Evolutionary conservation across 1,140 invertebrate genomes (phyloP), one percentile per base, ranked within the genome.

Genomic region (Cardiocondyla obscurior): DNA sequence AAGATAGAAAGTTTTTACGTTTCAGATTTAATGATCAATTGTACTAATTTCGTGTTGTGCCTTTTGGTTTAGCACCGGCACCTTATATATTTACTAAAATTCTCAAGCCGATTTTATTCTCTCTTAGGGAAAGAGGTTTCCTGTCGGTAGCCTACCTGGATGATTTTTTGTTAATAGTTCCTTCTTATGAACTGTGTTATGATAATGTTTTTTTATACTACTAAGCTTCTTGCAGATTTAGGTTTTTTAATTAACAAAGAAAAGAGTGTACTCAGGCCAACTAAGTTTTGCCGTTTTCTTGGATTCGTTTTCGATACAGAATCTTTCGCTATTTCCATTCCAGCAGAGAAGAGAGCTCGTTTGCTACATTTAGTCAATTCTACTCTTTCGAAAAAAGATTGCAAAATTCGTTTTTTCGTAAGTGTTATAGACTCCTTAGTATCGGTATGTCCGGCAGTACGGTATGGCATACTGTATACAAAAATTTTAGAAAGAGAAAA

Each of bases 211-310:
- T 1, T 0, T 8, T 0, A 42, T 0, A 70, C n/a, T 0, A 2
- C 25, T 4, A 4, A 10, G 0, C 19, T 72, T 0, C 10, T 55
- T 5, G 22, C 30, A n/a, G n/a, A n/a, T 4, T n/a, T 81, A 19
- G 77, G 55, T 16, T 81, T 81, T 39, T 6, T 70, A 7, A 51
- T 81, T 1, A 81, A 70, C 7, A 1, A 49, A 3, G 19, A 58
- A 19, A 81, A 81, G 36, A 81, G 77, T 42, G 5, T 42, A 42
- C 12, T 42, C 39, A 7, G 39, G 6, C 8, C 49, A 3, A 0
- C 30, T 0, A 46, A 0, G 12, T 53, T 28, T 1, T 28, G 62
- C 28, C 46, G 46, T 0, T 70, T 22, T 16, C 0, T 69, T 2
- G 42, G 28, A 0, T 51, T 36, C 2, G 4, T 36, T 1, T 70